Percentiles rank a stretch among this genome's conserved stretches.
Evolutionary conservation across 2,888 invertebrate species (phyloP).

Genomic region (Latrodectus elegans): DNA sequence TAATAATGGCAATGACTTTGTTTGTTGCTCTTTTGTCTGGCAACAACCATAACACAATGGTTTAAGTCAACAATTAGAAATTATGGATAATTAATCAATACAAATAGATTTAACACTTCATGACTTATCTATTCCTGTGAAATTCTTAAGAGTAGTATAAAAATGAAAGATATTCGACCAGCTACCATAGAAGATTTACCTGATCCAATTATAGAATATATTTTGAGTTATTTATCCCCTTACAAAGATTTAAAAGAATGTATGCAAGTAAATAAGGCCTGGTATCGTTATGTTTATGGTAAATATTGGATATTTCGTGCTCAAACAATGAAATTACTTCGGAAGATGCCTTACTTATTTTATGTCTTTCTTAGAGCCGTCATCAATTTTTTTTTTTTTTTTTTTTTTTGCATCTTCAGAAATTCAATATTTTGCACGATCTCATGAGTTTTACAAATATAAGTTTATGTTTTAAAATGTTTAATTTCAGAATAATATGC

Average conservation of each 20-base stretch:
- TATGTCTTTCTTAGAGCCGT: too few species aligned
- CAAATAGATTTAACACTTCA: neutral
- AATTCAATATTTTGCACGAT: too few species aligned
- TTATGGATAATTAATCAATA: neutral
- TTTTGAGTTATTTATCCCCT: conserved; percentile 89
- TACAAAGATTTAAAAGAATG: conserved; percentile 92
- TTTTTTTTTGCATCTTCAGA: too few species aligned
- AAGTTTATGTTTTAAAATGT: too few species aligned
- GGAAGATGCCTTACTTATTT: too few species aligned
- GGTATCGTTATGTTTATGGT: conserved; percentile 90
- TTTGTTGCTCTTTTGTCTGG: neutral
- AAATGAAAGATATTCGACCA: conserved; percentile 28
- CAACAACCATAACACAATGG: neutral
- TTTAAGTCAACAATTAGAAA: neutral
- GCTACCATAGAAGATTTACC: conserved; percentile 82
- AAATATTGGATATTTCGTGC: conserved; percentile 74
- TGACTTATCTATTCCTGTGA: too few species aligned
- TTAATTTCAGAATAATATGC: too few species aligned
- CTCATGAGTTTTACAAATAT: too few species aligned
- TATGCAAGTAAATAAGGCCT: conserved; percentile 88
- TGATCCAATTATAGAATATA: conserved; percentile 94
- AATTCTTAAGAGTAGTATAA: neutral
- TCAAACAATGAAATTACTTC: too few species aligned
- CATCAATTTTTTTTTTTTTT: too few species aligned
- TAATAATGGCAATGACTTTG: neutral